Evolutionary conservation across 2,113 vertebrate genomes (phyloP).

Genomic region (Amphiprion ocellaris): DNA sequence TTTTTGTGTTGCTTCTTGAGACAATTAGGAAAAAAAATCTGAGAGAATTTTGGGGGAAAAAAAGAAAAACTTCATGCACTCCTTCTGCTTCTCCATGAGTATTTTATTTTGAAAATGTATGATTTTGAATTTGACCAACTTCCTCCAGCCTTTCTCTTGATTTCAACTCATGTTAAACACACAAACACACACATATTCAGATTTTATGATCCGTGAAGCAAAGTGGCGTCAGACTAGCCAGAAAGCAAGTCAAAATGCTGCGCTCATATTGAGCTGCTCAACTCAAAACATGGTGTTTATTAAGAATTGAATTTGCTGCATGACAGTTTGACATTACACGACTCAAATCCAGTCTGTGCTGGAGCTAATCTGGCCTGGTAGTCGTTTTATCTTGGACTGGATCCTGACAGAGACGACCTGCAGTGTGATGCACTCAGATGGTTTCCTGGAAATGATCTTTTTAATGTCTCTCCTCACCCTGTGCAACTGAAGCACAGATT

Average conservation of each 20-base stretch:
- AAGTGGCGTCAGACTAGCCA: not conserved
- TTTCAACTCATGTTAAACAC: not conserved
- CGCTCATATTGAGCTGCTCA: conserved; percentile 51
- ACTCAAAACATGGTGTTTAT: not conserved
- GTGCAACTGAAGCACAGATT: conserved; percentile 15
- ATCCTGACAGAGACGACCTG: too few species aligned
- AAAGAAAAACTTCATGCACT: not conserved
- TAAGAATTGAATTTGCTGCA: not conserved
- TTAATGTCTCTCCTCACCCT: not conserved
- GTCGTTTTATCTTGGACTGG: too few species aligned
- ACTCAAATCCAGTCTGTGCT: not conserved
- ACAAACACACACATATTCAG: not conserved
- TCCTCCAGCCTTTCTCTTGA: not conserved
- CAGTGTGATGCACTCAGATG: not conserved
- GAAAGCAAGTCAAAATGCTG: not conserved
- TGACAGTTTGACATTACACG: not conserved
- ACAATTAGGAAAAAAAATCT: not conserved
- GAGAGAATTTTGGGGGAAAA: not conserved
- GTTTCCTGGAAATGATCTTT: not conserved
- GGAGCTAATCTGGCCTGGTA: not conserved
- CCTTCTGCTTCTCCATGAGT: not conserved
- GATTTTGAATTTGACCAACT: too few species aligned
- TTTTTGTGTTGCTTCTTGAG: not conserved
- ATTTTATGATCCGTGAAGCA: conserved; percentile 1
- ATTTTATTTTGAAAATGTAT: conserved; percentile 19